Base-by-base conservation (phyloP, 1,140 invertebrate species). In the Notospermus geniculatus region DNA sequence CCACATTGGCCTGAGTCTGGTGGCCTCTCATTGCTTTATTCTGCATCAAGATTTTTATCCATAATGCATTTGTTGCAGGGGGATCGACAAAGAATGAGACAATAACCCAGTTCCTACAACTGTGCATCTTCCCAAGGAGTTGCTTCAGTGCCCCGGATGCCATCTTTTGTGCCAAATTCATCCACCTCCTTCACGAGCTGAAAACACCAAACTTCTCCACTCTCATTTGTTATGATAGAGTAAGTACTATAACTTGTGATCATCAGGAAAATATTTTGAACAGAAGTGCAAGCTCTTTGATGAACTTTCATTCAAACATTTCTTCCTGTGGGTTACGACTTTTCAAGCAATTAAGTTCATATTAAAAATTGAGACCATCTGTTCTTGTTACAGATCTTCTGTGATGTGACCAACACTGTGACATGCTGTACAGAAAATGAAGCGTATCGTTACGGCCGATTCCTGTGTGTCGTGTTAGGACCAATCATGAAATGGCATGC, bases 181-280 rank as follows among this genome's bases (percentile, higher is more conserved):
- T 99, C 52, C 90, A 95, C 74, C 90, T 92, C 23, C 89, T 99
- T 70, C 97, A 99, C 81, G 89, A 88, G 69, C 84, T 98, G 50
- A 95, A 95, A 80, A 98, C 95, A 43, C 90, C 92, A 22, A 97
- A 98, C 83, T 99, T 99, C 82, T 95, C 94, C 15, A 98, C 97
- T 0, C 84, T 99, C 27, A 88, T 98, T 39, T 98, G 95, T 78
- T 98, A 96, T 77, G 96, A 99, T 83, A 85, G 94, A 83, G 92
- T 97, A 83, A 86, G 59, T 53, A n/a, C n/a, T n/a, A n/a, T n/a
- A n/a, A n/a, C n/a, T n/a, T n/a, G n/a, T n/a, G n/a, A n/a, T n/a
- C n/a, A n/a, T n/a, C n/a, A 13, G 11, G 19, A 13, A 54, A 54
- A 11, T 54, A 29, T 54, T 11, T 11, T 54, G 11, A 11, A 54